Base-by-base conservation (phyloP, 1,140 invertebrate genomes). In the Drosophila sulfurigaster region DNA sequence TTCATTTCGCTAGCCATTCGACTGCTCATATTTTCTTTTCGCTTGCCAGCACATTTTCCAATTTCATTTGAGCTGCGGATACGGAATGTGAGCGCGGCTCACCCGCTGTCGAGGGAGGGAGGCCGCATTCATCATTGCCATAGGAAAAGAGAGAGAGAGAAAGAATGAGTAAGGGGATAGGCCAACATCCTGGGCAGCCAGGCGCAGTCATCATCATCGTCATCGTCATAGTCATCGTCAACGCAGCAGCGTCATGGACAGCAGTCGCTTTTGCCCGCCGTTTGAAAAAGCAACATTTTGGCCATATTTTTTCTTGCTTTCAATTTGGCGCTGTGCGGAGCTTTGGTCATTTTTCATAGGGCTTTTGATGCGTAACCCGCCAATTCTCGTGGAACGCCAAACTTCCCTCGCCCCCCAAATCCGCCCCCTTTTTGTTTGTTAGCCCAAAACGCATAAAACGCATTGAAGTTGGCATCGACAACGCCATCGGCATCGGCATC, bases 251-350 rank as follows among this genome's bases (percentile, higher is more conserved):
- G 38, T 28, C 60, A 57, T 62, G 73, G 52, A 51, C 71, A 70
- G 65, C 63, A 59, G 49, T 64, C 65, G 69, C 8, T 54, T 76
- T 83, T 89, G 74, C 72, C 75, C 78, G 75, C 75, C 78, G 75
- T 89, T 89, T 89, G 85, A 85, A 89, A 89, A 89, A 89, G 78
- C 85, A 89, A 89, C 85, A 89, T 89, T 89, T 89, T 75, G 83
- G 85, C 81, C 81, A 89, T 89, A 81, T 88, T 88, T 88, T 72
- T 83, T 88, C 81, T 89, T 89, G 78, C 83, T 88, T 89, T 81
- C 83, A 89, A 88, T 88, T 88, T 88, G 64, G 80, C 78, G 85
- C 79, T 81, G 76, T 75, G 28, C 20, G 8, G 65, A 69, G 85
- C 85, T 79, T 88, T 89, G 85, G 85, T 87, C 85, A 89, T 89